phyloP scores from a whole-genome alignment of 2,113 vertebrate genomes.

The Myrmophylax atrothorax region DNA sequence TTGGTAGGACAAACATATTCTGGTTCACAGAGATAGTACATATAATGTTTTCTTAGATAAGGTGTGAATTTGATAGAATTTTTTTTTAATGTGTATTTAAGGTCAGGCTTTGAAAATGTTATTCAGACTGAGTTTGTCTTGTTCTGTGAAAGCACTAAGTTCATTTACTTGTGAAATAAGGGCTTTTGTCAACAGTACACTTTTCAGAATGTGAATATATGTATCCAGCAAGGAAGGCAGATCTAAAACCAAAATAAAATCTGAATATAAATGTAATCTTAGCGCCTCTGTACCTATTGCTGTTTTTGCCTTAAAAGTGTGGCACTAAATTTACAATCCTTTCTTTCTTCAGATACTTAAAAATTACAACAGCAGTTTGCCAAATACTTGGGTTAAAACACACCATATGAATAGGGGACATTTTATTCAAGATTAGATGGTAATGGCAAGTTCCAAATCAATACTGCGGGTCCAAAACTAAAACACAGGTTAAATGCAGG shows the following conservation, averaged over 20 bases:
- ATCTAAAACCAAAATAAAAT: neutral
- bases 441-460: neutral
- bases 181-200: neutral
- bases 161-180: neutral
- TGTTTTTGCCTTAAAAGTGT: neutral
- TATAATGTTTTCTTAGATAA: neutral
- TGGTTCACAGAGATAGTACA: neutral
- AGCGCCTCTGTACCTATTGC: neutral
- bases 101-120: neutral
- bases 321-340: neutral
- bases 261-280: neutral
- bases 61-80: neutral
- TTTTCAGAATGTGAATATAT: neutral
- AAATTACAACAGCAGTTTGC: neutral
- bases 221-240: neutral
- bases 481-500: neutral
- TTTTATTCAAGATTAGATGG: neutral
- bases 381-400: neutral
- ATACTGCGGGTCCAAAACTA: neutral
- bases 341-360: neutral
- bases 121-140: neutral
- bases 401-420: fast-evolving
- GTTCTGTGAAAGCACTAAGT: neutral
- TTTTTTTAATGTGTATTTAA: neutral
- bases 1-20: neutral